Conservation (phyloP, 2,797 vertebrate species). For the Schizothorax lantsangensis region DNA sequence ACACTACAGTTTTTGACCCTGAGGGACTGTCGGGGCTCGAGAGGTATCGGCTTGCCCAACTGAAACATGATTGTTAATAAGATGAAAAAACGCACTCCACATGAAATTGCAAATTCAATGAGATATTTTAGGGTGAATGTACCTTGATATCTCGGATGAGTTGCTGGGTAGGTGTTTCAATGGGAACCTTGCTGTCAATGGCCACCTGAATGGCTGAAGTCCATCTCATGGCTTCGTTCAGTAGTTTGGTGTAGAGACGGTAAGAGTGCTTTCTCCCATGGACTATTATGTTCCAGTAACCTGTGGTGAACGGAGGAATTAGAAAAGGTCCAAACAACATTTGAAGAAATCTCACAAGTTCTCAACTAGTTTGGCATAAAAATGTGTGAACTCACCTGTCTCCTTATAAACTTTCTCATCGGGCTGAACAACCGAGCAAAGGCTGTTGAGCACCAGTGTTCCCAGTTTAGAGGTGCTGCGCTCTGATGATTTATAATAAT, state of each 20-base stretch:
- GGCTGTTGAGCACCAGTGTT: conserved; percentile 91
- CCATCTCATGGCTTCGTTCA: conserved; percentile 94
- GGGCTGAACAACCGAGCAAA: conserved; percentile 89
- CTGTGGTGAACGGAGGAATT: conserved; percentile 67
- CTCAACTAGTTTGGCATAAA: background rate
- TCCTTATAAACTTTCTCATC: conserved; percentile 91
- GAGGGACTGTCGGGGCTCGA: conserved; percentile 51
- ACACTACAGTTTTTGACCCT: conserved; percentile 70
- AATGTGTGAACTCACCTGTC: conserved; percentile 79
- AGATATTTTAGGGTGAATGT: conserved; percentile 34
- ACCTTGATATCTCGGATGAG: conserved; percentile 95
- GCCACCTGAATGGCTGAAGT: conserved; percentile 89
- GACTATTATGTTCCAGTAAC: conserved; percentile 91
- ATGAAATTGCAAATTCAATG: background rate
- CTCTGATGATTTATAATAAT: conserved; percentile 92
- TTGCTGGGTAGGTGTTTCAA: conserved; percentile 93
- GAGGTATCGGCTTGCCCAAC: conserved; percentile 48
- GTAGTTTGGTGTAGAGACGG: conserved; percentile 88
- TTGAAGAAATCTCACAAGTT: background rate
- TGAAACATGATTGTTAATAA: conserved; percentile 37
- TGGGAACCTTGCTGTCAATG: conserved; percentile 91
- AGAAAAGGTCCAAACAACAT: background rate
- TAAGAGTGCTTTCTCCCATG: conserved; percentile 93
- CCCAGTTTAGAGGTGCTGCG: conserved; percentile 87
- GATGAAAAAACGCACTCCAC: conserved; percentile 14